Evolutionary conservation across 2,797 vertebrate species (phyloP).

Genomic region (Acrossocheilus fasciatus): DNA sequence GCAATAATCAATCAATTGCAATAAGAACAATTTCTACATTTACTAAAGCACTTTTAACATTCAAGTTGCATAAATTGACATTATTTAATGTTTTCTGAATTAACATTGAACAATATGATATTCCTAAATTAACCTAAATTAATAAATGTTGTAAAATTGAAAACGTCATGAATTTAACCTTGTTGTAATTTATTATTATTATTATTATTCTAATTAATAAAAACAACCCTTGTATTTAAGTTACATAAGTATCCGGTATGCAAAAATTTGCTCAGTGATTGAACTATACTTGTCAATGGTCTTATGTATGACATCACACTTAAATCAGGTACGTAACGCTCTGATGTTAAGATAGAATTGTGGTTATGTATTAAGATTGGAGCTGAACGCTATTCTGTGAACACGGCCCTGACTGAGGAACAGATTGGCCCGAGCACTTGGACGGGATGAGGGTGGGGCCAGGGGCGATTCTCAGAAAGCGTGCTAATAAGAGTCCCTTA

Average conservation of each 20-base stretch:
- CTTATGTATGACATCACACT: constrained; percentile 26
- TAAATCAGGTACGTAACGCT: constrained; percentile 5
- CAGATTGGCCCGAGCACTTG: constrained; percentile 46
- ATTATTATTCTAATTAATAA: too few relatives aligned
- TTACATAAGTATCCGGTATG: neutral
- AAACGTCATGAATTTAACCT: neutral
- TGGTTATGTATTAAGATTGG: constrained; percentile 37
- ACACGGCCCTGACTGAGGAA: constrained; percentile 13
- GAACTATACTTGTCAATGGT: neutral
- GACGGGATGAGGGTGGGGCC: constrained; percentile 50
- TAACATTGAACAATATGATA: neutral
- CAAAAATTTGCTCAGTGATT: neutral
- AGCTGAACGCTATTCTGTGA: constrained; percentile 21
- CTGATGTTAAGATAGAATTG: constrained; percentile 23
- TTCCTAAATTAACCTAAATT: neutral
- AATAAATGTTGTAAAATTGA: constrained; percentile 13
- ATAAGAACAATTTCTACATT: neutral
- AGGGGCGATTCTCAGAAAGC: constrained; percentile 66
- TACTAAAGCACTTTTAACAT: neutral
- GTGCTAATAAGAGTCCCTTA: constrained; percentile 61
- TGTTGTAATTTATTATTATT: neutral
- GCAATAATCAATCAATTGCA: too few relatives aligned
- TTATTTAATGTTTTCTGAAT: neutral
- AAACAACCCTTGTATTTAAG: neutral
- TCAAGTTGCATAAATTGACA: neutral